phyloP scores from a whole-genome alignment of 2,797 vertebrate species.

The Semaprochilodus insignis region DNA sequence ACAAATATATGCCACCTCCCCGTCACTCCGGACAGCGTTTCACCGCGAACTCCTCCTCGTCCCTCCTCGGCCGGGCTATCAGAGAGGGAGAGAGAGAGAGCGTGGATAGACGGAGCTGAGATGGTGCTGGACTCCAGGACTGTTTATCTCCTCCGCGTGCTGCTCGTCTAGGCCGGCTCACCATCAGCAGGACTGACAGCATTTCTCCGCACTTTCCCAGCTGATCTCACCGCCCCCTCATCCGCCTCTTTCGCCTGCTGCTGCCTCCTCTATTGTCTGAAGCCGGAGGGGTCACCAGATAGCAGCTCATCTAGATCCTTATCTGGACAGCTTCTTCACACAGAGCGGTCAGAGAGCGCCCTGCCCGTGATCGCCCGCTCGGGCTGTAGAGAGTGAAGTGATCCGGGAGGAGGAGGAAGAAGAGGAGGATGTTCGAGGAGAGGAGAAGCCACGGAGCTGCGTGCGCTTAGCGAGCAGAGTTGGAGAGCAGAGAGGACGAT shows the following conservation, averaged over 20 bases:
- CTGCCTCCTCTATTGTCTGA: constrained; percentile 73
- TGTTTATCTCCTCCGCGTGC: constrained; percentile 53
- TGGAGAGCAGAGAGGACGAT: constrained; percentile 58
- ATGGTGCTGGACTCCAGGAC: constrained; percentile 62
- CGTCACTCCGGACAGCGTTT: constrained; percentile 76
- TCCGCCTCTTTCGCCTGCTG: not conserved
- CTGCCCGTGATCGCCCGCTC: no score
- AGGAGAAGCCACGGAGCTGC: constrained; percentile 39
- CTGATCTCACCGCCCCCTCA: constrained; percentile 48
- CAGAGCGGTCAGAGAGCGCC: not conserved
- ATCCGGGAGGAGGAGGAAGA: constrained; percentile 10
- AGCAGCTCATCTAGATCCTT: constrained; percentile 17
- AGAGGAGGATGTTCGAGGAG: constrained; percentile 66
- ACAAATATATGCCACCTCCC: constrained; percentile 79
- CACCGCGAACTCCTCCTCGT: constrained; percentile 68
- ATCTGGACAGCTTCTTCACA: constrained; percentile 13
- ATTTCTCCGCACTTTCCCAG: constrained; percentile 71
- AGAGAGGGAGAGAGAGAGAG: constrained; percentile 52
- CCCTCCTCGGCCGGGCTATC: constrained; percentile 59
- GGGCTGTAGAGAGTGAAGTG: constrained; percentile 2
- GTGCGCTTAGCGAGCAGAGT: constrained; percentile 69
- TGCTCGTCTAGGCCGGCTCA: constrained; percentile 48
- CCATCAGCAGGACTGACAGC: constrained; percentile 54
- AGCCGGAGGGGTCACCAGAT: constrained; percentile 51
- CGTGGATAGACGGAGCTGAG: constrained; percentile 41